Evolutionary conservation across 2,113 vertebrate genomes (phyloP).

Genomic region (Cheirogaleus medius): DNA sequence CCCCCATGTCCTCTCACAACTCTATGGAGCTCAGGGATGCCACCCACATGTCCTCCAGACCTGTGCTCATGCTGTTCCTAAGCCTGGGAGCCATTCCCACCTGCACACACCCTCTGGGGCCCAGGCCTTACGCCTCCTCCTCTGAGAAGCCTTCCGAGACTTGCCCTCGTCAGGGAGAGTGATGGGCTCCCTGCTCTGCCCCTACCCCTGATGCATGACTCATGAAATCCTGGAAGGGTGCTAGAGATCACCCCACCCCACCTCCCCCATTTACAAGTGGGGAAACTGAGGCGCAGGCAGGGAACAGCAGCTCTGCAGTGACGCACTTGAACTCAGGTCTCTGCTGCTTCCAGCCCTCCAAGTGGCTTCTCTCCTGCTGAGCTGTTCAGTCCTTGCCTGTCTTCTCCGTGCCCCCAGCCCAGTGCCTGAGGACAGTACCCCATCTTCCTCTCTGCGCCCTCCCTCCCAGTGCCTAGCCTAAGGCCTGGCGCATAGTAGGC

Average conservation of each 20-base stretch:
- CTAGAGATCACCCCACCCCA: background rate
- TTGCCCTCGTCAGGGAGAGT: background rate
- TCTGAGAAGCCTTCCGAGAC: background rate
- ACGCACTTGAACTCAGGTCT: background rate
- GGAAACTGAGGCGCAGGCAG: slow-evolving; percentile 43
- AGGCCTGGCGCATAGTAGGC: slow-evolving; percentile 81
- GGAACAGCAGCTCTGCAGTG: background rate
- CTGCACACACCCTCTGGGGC: background rate
- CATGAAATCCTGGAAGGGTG: background rate
- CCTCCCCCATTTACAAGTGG: background rate
- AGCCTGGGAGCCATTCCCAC: background rate
- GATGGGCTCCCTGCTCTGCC: background rate
- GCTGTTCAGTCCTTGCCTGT: background rate
- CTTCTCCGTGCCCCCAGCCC: background rate
- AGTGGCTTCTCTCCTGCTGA: background rate
- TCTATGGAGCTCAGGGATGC: background rate
- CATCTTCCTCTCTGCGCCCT: slow-evolving; percentile 39
- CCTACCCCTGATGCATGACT: background rate
- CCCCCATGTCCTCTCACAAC: background rate
- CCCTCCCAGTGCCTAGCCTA: slow-evolving; percentile 75
- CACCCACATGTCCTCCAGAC: background rate
- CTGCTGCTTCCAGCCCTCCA: background rate
- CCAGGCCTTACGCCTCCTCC: background rate
- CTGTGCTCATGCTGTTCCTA: background rate
- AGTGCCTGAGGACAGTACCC: slow-evolving; percentile 31